A percentile compares a stretch with the other conserved stretches of the same genome.
These are phyloP conservation scores for Lepus timidus DNA, from an alignment of 2,113 vertebrate genomes.

Conservation along the genomic window DNA sequence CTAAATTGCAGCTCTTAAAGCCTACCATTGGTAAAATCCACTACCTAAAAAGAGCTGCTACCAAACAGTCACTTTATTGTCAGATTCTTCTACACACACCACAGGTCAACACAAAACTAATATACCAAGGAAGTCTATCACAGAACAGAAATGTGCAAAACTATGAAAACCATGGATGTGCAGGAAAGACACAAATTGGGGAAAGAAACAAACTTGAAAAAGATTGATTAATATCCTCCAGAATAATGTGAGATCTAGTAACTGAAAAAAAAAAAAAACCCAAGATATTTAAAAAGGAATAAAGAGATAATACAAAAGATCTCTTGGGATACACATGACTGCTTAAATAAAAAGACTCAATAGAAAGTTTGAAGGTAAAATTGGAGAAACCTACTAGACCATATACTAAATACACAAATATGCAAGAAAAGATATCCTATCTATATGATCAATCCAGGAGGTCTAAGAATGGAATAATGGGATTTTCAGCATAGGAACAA, in stretches of 20 bases:
- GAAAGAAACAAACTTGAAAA: background rate
- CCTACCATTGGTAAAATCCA: background rate
- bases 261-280: background rate
- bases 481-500: conserved; percentile 13
- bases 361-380: conserved; percentile 7
- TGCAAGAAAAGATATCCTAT: background rate
- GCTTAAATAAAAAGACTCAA: conserved; percentile 14
- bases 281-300: background rate
- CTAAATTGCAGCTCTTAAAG: background rate
- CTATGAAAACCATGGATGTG: background rate
- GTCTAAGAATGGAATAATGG: background rate
- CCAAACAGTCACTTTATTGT: background rate
- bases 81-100: background rate
- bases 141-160: background rate
- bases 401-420: background rate
- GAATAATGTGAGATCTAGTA: background rate
- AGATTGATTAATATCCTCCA: background rate
- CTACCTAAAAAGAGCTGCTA: background rate
- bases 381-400: conserved; percentile 11
- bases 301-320: background rate
- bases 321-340: background rate
- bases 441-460: background rate
- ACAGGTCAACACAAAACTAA: background rate
- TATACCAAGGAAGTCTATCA: background rate
- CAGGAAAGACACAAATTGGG: background rate